Conservation (phyloP, 2,888 invertebrate genomes). For the Drosophila falleni region DNA sequence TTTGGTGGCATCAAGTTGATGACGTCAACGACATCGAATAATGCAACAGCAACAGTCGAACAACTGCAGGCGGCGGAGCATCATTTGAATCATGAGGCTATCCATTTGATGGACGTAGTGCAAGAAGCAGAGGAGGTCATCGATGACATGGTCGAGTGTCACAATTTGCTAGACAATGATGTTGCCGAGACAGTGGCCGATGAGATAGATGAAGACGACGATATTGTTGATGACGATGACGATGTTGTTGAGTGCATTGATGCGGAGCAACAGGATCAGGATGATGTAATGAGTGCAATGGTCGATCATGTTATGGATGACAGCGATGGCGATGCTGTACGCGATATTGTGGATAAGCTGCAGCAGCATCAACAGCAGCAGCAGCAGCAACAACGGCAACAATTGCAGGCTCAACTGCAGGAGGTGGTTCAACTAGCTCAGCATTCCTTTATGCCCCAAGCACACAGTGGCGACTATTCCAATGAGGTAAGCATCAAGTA, state of each 20-base stretch:
- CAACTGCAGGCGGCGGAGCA: slow-evolving; percentile 48
- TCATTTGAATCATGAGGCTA: slow-evolving; percentile 62
- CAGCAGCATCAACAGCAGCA: slow-evolving; percentile 75
- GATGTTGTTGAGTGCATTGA: slow-evolving; percentile 73
- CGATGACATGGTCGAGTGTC: slow-evolving; percentile 67
- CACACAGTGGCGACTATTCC: slow-evolving; percentile 61
- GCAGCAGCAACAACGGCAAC: slow-evolving; percentile 59
- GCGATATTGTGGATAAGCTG: slow-evolving; percentile 81
- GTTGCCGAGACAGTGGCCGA: slow-evolving; percentile 14
- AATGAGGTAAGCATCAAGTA: slow-evolving; percentile 63
- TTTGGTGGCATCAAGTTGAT: slow-evolving; percentile 81
- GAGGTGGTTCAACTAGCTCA: slow-evolving; percentile 67
- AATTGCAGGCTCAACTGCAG: slow-evolving; percentile 58
- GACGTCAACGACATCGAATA: slow-evolving; percentile 33
- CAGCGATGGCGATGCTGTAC: slow-evolving; percentile 73
- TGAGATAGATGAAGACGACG: slow-evolving; percentile 46
- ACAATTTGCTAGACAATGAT: slow-evolving; percentile 51
- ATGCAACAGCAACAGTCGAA: slow-evolving; percentile 34
- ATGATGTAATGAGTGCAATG: slow-evolving; percentile 55
- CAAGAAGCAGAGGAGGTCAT: slow-evolving; percentile 64
- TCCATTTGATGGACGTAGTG: slow-evolving; percentile 65
- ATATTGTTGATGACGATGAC: slow-evolving; percentile 65
- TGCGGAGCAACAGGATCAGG: slow-evolving; percentile 57
- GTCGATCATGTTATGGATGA: slow-evolving; percentile 61
- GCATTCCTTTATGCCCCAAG: slow-evolving; percentile 67